Conservation (phyloP, 2,888 invertebrate genomes). For the Zygothrica quintamaculata region DNA sequence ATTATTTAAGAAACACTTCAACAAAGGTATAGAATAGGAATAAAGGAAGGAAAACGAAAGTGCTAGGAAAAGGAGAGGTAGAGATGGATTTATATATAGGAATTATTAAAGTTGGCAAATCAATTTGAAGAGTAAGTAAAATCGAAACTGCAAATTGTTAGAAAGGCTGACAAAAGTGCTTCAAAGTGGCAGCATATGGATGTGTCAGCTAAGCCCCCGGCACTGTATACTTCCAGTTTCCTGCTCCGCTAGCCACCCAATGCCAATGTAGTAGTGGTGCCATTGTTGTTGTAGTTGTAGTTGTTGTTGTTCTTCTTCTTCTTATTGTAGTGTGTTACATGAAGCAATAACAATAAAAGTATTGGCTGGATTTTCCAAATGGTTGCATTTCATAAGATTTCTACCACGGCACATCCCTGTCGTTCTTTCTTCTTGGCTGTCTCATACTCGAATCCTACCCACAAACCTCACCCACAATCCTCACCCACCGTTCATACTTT, state of each 20-base stretch:
- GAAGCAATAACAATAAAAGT: conserved; percentile 79
- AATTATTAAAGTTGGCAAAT: conserved; percentile 26
- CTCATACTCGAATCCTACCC: conserved; percentile 8
- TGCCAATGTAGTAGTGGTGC: conserved; percentile 1
- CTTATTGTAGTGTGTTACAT: conserved; percentile 46
- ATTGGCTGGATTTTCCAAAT: conserved; percentile 79
- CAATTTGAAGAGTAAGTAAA: conserved; percentile 62
- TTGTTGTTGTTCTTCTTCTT: background rate
- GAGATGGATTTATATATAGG: background rate
- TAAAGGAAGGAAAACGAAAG: background rate
- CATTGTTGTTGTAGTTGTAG: conserved; percentile 27
- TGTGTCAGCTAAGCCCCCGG: conserved; percentile 41
- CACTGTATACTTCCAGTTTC: conserved; percentile 5
- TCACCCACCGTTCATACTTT: conserved; percentile 4
- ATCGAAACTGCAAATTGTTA: conserved; percentile 73
- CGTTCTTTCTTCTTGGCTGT: conserved; percentile 23
- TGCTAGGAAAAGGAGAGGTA: background rate
- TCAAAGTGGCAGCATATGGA: conserved; percentile 64
- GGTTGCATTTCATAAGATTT: conserved; percentile 75
- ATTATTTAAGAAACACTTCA: conserved; percentile 52
- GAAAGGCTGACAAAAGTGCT: conserved; percentile 65
- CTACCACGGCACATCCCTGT: conserved; percentile 31
- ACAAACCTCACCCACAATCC: conserved; percentile 3
- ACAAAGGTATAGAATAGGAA: background rate
- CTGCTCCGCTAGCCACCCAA: background rate